Evolutionary conservation across 2,888 invertebrate species (phyloP).

Genomic region (Mylabris sibirica): DNA sequence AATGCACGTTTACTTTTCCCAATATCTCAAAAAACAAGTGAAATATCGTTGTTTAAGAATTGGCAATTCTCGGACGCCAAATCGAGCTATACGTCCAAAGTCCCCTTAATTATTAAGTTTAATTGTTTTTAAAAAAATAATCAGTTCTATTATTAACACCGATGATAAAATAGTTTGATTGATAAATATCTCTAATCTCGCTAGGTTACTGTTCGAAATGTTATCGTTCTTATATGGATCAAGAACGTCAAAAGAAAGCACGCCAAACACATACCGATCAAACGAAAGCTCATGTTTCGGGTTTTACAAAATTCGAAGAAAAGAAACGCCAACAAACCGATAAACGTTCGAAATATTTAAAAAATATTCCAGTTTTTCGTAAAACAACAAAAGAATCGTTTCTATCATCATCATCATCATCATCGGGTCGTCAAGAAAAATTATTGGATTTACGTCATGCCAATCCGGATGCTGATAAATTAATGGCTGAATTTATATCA

Average conservation of each 20-base stretch:
- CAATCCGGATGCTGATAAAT: slow-evolving; percentile 64
- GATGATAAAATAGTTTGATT: too few relatives aligned
- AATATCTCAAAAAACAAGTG: too few relatives aligned
- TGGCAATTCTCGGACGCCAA: too few relatives aligned
- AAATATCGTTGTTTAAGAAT: too few relatives aligned
- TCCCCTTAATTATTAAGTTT: too few relatives aligned
- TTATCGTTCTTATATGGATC: slow-evolving; percentile 80
- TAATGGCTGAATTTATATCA: slow-evolving; percentile 57
- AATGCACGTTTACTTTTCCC: too few relatives aligned
- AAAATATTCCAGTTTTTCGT: slow-evolving; percentile 73
- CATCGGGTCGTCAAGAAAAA: slow-evolving; percentile 54
- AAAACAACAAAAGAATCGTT: slow-evolving; percentile 72
- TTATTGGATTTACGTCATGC: slow-evolving; percentile 56
- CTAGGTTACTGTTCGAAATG: slow-evolving; percentile 94
- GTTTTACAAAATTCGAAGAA: slow-evolving; percentile 86
- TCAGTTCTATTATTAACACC: neutral
- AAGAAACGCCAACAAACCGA: slow-evolving; percentile 77
- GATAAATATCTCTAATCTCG: slow-evolving; percentile 12
- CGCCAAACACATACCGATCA: slow-evolving; percentile 43
- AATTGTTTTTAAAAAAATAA: too few relatives aligned
- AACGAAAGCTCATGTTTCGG: slow-evolving; percentile 61
- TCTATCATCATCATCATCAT: slow-evolving; percentile 6
- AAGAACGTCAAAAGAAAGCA: slow-evolving; percentile 65
- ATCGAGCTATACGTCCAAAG: too few relatives aligned
- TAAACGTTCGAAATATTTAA: slow-evolving; percentile 79